Conservation (phyloP, 2,888 invertebrate genomes). For the Apoda limacodes region DNA sequence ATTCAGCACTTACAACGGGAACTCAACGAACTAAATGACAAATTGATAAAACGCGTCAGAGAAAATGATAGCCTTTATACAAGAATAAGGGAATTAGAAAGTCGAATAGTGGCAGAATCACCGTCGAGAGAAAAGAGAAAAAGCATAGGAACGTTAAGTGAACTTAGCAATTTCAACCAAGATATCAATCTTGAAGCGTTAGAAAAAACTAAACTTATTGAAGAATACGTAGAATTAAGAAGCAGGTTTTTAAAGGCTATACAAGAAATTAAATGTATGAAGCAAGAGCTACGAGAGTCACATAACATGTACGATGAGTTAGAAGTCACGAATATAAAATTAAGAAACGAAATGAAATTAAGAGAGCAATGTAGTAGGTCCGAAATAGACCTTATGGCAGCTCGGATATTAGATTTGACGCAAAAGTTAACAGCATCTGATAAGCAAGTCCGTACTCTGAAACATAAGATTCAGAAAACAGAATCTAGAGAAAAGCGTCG, state of each 20-base stretch:
- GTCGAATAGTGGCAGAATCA: conserved; percentile 59
- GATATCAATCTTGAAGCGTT: conserved; percentile 80
- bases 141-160: conserved; percentile 83
- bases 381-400: conserved; percentile 84
- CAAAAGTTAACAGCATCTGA: conserved; percentile 84
- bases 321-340: conserved; percentile 81
- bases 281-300: conserved; percentile 82
- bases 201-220: conserved; percentile 81
- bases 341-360: conserved; percentile 78
- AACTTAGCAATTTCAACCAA: conserved; percentile 82
- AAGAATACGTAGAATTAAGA: conserved; percentile 83
- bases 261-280: conserved; percentile 85
- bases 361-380: conserved; percentile 75
- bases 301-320: conserved; percentile 84
- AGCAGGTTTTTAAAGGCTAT: conserved; percentile 85
- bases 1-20: conserved; percentile 78
- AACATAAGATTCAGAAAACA: conserved; percentile 82
- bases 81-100: conserved; percentile 79
- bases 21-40: conserved; percentile 74
- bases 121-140: conserved; percentile 70
- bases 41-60: conserved; percentile 76
- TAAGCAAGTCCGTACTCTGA: conserved; percentile 81
- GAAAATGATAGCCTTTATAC: conserved; percentile 82
- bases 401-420: conserved; percentile 86
- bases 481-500: conserved; percentile 83